Evolutionary conservation across 2,888 invertebrate species (phyloP), one percentile per base, ranked within the genome.

Genomic region (Lymantria dispar): DNA sequence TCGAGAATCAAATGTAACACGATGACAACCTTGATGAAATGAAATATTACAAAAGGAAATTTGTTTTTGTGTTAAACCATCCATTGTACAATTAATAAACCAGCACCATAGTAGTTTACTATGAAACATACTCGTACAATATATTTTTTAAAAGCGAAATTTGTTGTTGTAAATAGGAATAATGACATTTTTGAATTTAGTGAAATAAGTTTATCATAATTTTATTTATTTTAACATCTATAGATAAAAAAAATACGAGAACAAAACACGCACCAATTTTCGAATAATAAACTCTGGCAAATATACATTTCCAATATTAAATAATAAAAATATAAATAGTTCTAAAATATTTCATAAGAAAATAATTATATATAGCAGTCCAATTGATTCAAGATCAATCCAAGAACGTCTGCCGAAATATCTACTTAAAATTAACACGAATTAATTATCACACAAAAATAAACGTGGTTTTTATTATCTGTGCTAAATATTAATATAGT

Each of bases 401-500:
- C 52, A 47, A n/a, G 54, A 63, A 67, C 64, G 58, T n/a, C 45
- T 48, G 53, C n/a, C 42, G 40, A 22, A 52, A 55, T 22, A 55
- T 57, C 52, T 58, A 56, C 54, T 53, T 55, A 60, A 48, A 50
- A 56, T 56, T 56, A 63, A 41, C 9, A n/a, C 49, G 51, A 62
- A 66, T 56, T 57, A 56, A 59, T 52, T 8, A 36, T 55, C 53
- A 59, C 48, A 60, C 48, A 56, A 56, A 56, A 55, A 58, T 45
- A 60, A 54, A 45, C 7, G 11, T n/a, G n/a, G n/a, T 33, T 47
- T 41, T 52, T 42, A 46, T 50, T 50, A 52, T 54, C 58, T 53
- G 68, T 65, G 65, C 68, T 47, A 53, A 56, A 60, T 48, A 57
- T 57, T 60, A 62, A 36, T n/a, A 62, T 47, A 57, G 50, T 53